phyloP scores from a whole-genome alignment of 2,888 invertebrate species.

The Chaitophorus viminalis region DNA sequence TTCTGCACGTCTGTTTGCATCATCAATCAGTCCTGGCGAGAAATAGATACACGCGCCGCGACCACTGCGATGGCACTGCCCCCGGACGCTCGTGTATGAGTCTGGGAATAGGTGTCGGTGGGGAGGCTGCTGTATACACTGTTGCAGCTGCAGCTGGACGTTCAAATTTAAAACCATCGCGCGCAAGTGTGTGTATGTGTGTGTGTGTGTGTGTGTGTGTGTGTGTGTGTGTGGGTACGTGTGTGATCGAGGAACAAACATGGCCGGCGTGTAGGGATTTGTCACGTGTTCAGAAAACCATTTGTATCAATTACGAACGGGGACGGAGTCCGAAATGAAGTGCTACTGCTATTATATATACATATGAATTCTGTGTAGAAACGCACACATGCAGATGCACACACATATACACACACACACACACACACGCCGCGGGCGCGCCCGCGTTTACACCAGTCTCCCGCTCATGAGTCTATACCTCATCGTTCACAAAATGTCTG shows the following conservation, averaged over 20 bases:
- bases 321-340: conserved; percentile 22
- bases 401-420: too few relatives aligned
- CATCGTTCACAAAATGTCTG: too few relatives aligned
- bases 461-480: too few relatives aligned
- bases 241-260: background rate
- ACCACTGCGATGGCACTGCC: background rate
- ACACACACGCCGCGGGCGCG: too few relatives aligned
- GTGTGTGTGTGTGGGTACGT: background rate
- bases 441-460: too few relatives aligned
- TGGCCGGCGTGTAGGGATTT: conserved; percentile 19
- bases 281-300: conserved; percentile 49
- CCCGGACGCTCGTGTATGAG: background rate
- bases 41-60: background rate
- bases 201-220: background rate
- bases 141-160: background rate
- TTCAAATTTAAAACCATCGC: conserved; percentile 25
- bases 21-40: conserved; percentile 46
- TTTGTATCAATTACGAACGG: conserved; percentile 56
- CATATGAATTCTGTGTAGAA: background rate
- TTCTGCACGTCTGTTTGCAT: conserved; percentile 20
- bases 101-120: background rate
- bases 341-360: background rate
- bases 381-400: background rate
- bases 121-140: background rate
- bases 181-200: background rate